Base-by-base conservation (phyloP, 2,113 vertebrate genomes). In the Dipodomys stephensi region DNA sequence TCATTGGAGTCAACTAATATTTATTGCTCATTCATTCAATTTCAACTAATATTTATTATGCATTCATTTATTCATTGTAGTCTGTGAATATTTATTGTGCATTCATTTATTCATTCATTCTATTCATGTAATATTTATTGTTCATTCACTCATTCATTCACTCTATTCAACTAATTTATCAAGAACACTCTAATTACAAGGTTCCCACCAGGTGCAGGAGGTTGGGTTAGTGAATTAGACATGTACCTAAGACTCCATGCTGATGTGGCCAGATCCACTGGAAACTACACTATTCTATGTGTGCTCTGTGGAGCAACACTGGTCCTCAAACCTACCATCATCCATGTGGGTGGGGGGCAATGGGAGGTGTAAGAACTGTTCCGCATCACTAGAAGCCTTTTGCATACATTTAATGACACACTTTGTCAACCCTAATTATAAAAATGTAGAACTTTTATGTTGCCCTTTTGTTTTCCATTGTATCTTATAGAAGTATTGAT, bases 1-100 rank as follows among this genome's bases (percentile, higher is more conserved):
- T 89, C 78, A 72, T 57, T 87, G 60, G 77, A 67, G 65, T 69
- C 44, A 86, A 18, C 87, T 91, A 92, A 77, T 94, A 81, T 78
- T 77, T 89, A 44, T 27, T 35, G 65, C 73, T 39, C 53, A 83
- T 71, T 85, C 76, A 88, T n/a, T 62, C 53, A 15, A 57, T 57
- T 69, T 69, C 44, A 86, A 18, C 87, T 91, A 92, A 77, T 94
- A 81, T 78, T 77, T 89, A 49, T 30, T n/a, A 57, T n/a, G 39
- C 32, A 62, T 74, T n/a, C 60, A 89, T 87, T 87, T 65, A 18
- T 44, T 72, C 76, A 97, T n/a, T 72, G 12, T 49, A 11, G 8
- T 49, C 49, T 11, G 10, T 49, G 49, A 92, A 72, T 93, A 81
- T 74, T 81, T 89, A 49, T 30, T 35, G 57, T n/a, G 39, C 32